phyloP scores from a whole-genome alignment of 2,113 vertebrate genomes.

The Acrocephalus kingi region DNA sequence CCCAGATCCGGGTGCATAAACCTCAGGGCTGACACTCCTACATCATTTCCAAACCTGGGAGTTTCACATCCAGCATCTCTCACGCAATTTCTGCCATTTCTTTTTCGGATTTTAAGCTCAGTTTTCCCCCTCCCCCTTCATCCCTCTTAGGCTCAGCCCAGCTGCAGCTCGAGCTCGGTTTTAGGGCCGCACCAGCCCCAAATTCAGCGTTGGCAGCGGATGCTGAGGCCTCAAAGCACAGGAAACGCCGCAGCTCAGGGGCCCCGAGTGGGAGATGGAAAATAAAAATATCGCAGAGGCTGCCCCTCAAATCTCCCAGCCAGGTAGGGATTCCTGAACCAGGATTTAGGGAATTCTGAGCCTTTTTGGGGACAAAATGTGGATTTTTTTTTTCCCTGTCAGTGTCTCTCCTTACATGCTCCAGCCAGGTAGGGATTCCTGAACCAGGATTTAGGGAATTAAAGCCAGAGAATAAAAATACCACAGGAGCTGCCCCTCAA shows the following conservation, averaged over 20 bases:
- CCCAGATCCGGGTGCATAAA: too few species aligned
- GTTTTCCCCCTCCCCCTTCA: background rate
- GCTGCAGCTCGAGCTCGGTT: fast-evolving
- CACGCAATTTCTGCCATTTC: fast-evolving
- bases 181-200: background rate
- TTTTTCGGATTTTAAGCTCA: fast-evolving
- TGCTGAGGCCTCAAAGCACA: background rate
- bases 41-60: fast-evolving
- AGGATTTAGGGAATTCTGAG: too few species aligned
- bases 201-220: background rate
- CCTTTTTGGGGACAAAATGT: too few species aligned
- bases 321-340: too few species aligned
- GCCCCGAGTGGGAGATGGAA: background rate
- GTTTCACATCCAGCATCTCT: fast-evolving
- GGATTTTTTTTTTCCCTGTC: too few species aligned
- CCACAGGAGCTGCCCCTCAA: too few species aligned
- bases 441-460: too few species aligned
- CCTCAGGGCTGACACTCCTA: fast-evolving
- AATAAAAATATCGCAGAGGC: background rate
- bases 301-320: background rate
- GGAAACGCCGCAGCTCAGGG: background rate
- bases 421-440: too few species aligned
- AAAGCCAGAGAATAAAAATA: too few species aligned
- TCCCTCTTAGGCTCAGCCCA: background rate
- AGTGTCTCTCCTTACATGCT: too few species aligned